phyloP scores from a whole-genome alignment of 2,797 vertebrate genomes.

The Sebastes paucispinis region DNA sequence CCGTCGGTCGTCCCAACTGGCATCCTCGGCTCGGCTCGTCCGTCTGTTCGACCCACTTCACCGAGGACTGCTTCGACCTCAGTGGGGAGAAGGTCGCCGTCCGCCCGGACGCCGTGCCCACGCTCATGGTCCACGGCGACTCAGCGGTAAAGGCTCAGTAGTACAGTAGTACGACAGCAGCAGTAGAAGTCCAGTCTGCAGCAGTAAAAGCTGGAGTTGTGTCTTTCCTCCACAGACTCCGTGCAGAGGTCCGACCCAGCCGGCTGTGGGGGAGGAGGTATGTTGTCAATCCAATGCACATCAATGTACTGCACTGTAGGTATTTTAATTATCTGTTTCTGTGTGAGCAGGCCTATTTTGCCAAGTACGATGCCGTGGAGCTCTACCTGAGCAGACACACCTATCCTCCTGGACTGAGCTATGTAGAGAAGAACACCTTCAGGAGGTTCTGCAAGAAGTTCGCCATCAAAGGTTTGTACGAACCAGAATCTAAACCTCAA shows the following conservation, averaged over 20 bases:
- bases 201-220: background rate
- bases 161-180: background rate
- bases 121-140: conserved; percentile 42
- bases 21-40: conserved; percentile 71
- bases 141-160: conserved; percentile 38
- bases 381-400: conserved; percentile 66
- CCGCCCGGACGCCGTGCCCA: conserved; percentile 64
- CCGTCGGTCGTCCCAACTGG: conserved; percentile 66
- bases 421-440: conserved; percentile 80
- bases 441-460: conserved; percentile 78
- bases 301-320: background rate
- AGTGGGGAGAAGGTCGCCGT: conserved; percentile 43
- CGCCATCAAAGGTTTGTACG: conserved; percentile 60
- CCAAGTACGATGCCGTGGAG: conserved; percentile 77
- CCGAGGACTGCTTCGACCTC: conserved; percentile 68
- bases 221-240: conserved; percentile 6
- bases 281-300: background rate
- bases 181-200: background rate
- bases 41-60: conserved; percentile 75
- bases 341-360: conserved; percentile 66
- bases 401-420: conserved; percentile 72
- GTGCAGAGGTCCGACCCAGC: background rate
- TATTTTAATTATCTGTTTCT: background rate
- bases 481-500: background rate
- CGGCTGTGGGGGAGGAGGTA: conserved; percentile 39